Base-by-base conservation (phyloP, 2,888 invertebrate genomes). In the Chrysomela aeneicollis region DNA sequence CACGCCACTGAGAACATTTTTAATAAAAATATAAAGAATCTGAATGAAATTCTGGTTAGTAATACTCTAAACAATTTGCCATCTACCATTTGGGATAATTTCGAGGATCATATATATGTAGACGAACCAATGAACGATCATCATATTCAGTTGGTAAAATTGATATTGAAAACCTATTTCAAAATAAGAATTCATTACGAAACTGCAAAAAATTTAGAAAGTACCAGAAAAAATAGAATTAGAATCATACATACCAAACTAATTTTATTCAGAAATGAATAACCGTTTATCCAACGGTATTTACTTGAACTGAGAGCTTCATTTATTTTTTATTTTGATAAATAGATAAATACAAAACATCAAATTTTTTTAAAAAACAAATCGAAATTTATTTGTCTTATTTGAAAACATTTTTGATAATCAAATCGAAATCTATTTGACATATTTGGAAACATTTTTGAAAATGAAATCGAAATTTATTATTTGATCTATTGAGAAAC, bases 121-220 rank as follows among this genome's bases (percentile, higher is more conserved):
- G 63, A 62, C 18, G 62, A 66, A 18, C 15, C 52, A n/a, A 50
- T 67, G 21, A 30, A 17, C 21, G 50, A 59, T 2, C 65, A 67
- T 35, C 21, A 37, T 15, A n/a, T 54, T 18, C 53, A 55, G 2
- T 1, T 70, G 2, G 21, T 37, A 10, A 64, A 67, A 66, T 42
- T 66, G 1, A 61, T 68, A 35, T 54, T 70, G 17, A 51, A 59
- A 42, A 53, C 59, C 15, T 66, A 66, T 62, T 66, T 62, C n/a
- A 26, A 51, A 8, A 15, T 22, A 10, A 26, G 51, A 51, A 51
- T 51, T 51, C 9, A 51, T 26, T 26, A 51, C 15, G 15, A 51
- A 22, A 21, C n/a, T n/a, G n/a, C 10, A 22, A 51, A 17, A 12
- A 50, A 21, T 21, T 50, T 50, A 22, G 22, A 51, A 51, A 51